Evolutionary conservation across 2,797 vertebrate species (phyloP).

Genomic region (Artibeus lituratus): DNA sequence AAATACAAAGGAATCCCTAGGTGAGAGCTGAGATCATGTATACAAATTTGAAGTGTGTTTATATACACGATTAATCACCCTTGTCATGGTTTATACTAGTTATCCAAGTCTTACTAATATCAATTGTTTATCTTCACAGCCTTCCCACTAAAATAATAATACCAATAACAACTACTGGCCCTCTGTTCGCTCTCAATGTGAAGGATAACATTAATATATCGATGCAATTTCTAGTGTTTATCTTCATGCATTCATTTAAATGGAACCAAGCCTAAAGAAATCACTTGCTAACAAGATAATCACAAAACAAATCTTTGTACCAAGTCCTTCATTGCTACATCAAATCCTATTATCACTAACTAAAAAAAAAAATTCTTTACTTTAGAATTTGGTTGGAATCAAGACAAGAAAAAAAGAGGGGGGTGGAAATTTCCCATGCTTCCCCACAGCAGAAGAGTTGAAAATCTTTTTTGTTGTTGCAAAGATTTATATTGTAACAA

Average conservation of each 20-base stretch:
- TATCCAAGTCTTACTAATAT: neutral
- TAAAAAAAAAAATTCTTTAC: neutral
- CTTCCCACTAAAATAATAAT: slow-evolving; percentile 60
- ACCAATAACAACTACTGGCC: slow-evolving; percentile 43
- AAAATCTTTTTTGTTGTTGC: neutral
- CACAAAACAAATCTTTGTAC: slow-evolving; percentile 55
- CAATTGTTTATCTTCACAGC: slow-evolving; percentile 56
- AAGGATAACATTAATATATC: slow-evolving; percentile 29
- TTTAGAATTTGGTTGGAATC: neutral
- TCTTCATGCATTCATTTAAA: slow-evolving; percentile 48
- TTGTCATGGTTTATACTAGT: slow-evolving; percentile 57
- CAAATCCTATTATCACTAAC: slow-evolving; percentile 24
- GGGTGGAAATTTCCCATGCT: neutral
- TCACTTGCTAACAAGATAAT: slow-evolving; percentile 55
- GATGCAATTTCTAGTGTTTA: slow-evolving; percentile 56
- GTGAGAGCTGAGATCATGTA: slow-evolving; percentile 51
- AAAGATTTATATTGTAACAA: neutral
- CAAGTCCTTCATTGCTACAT: slow-evolving; percentile 48
- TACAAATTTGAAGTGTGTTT: slow-evolving; percentile 63
- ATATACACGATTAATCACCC: neutral
- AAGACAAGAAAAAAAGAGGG: neutral
- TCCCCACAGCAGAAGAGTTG: neutral
- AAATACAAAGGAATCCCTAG: slow-evolving; percentile 50
- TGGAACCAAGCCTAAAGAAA: slow-evolving; percentile 46
- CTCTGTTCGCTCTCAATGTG: slow-evolving; percentile 35